These are phyloP conservation scores for Hippocampus kuda DNA, from an alignment of 2,797 vertebrate species.

Conservation along the genomic window DNA sequence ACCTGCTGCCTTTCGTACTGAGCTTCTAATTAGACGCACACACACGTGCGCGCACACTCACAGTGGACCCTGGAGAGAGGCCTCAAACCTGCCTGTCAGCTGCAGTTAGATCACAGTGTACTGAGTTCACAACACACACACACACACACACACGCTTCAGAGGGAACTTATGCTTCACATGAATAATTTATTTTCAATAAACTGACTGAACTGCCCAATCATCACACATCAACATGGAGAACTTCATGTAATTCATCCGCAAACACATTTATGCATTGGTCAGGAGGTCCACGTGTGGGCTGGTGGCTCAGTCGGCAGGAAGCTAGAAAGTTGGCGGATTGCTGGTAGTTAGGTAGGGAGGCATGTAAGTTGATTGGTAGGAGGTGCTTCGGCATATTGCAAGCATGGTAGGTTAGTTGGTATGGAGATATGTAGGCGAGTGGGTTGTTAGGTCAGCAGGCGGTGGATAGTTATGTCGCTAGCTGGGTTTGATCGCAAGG, in stretches of 20 bases:
- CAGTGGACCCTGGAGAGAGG: conserved; percentile 77
- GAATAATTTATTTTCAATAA: conserved; percentile 1
- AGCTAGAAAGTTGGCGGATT: background rate
- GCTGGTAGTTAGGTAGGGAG: background rate
- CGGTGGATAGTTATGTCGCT: too few relatives aligned
- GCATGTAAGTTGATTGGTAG: background rate
- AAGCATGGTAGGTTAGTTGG: too few relatives aligned
- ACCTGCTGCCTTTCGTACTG: conserved; percentile 55
- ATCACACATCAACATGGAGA: background rate
- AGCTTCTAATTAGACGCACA: conserved; percentile 62
- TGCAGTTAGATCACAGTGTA: conserved; percentile 84
- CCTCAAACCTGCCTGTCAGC: conserved; percentile 92
- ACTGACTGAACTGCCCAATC: background rate
- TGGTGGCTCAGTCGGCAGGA: background rate
- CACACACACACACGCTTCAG: conserved; percentile 26
- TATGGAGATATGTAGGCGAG: too few relatives aligned
- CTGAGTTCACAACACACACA: conserved; percentile 34
- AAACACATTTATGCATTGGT: background rate
- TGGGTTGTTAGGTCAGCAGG: too few relatives aligned
- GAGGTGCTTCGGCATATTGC: background rate
- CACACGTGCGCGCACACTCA: conserved; percentile 33
- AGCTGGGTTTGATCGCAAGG: too few relatives aligned
- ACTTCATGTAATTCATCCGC: background rate
- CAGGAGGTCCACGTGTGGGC: background rate
- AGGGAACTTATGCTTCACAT: conserved; percentile 17